phyloP scores from a whole-genome alignment of 2,113 vertebrate species.

The Ammodytes dubius region DNA sequence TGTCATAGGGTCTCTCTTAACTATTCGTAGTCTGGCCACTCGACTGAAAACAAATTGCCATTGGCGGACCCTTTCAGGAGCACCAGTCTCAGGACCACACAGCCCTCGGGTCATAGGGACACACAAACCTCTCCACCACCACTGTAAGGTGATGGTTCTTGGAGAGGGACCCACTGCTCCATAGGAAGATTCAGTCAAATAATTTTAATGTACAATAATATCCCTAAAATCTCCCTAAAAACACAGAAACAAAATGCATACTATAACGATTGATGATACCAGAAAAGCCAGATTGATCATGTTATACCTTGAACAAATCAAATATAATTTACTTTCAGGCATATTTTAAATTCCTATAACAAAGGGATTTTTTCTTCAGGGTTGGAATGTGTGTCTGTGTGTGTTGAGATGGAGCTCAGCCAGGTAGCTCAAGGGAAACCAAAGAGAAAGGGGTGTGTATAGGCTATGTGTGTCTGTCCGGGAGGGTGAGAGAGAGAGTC shows the following conservation, averaged over 20 bases:
- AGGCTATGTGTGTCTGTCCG: background rate
- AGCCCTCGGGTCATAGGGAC: too few species aligned
- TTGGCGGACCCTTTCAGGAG: too few species aligned
- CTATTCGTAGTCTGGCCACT: too few species aligned
- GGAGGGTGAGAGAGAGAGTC: slow-evolving; percentile 28
- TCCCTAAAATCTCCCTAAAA: background rate
- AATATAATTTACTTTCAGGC: background rate
- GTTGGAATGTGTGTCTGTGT: slow-evolving; percentile 12
- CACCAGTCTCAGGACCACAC: too few species aligned
- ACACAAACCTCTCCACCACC: too few species aligned
- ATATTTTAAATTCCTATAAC: background rate
- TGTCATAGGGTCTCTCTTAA: too few species aligned
- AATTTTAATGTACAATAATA: background rate
- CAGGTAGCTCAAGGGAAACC: slow-evolving; percentile 18
- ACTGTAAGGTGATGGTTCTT: too few species aligned
- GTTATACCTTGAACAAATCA: too few species aligned
- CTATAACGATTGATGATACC: background rate
- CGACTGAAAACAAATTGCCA: too few species aligned
- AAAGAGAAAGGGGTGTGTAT: slow-evolving; percentile 19
- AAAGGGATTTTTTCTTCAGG: slow-evolving; percentile 6
- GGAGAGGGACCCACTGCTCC: background rate
- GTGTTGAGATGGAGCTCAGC: slow-evolving; percentile 18
- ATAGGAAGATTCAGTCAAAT: background rate
- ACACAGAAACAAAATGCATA: background rate
- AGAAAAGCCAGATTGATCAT: background rate